Conservation (phyloP, 1,140 invertebrate genomes). For the Gryon sp. region DNA sequence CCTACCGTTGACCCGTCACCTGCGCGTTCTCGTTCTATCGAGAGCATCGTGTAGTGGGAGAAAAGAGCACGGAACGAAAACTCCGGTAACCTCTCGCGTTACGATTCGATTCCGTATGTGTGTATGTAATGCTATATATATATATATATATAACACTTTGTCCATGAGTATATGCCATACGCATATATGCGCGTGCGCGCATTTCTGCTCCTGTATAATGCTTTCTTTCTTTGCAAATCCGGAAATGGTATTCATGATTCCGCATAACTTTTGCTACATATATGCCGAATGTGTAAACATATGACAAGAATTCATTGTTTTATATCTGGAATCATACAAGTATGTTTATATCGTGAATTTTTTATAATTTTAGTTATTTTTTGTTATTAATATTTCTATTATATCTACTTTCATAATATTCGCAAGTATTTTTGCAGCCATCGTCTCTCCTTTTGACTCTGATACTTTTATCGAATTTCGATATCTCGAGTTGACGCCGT, state of each 20-base stretch:
- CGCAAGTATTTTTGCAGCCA: neutral
- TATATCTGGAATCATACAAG: no score
- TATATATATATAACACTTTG: no score
- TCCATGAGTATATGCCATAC: neutral
- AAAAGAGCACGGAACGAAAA: slow-evolving; percentile 63
- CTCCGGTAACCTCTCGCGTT: slow-evolving; percentile 61
- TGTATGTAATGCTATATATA: neutral
- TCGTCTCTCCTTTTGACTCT: slow-evolving; percentile 6
- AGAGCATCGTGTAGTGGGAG: slow-evolving; percentile 70
- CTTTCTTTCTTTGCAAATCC: slow-evolving; percentile 23
- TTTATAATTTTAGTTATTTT: no score
- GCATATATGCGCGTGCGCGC: slow-evolving; percentile 1
- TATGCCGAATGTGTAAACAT: no score
- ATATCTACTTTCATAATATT: no score
- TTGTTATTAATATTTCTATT: no score
- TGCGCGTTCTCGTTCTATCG: slow-evolving; percentile 80
- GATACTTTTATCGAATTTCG: slow-evolving; percentile 34
- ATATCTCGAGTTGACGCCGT: slow-evolving; percentile 37
- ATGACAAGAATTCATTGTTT: no score
- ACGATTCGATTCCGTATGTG: slow-evolving; percentile 25
- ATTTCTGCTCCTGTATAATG: slow-evolving; percentile 34
- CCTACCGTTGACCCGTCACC: slow-evolving; percentile 80
- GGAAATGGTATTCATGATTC: slow-evolving; percentile 10
- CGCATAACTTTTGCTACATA: no score
- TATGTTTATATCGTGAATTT: no score